A percentile compares a stretch with the other conserved stretches of the same genome.
Conservation (phyloP, 1,140 invertebrate genomes). For the Whitmania pigra region DNA sequence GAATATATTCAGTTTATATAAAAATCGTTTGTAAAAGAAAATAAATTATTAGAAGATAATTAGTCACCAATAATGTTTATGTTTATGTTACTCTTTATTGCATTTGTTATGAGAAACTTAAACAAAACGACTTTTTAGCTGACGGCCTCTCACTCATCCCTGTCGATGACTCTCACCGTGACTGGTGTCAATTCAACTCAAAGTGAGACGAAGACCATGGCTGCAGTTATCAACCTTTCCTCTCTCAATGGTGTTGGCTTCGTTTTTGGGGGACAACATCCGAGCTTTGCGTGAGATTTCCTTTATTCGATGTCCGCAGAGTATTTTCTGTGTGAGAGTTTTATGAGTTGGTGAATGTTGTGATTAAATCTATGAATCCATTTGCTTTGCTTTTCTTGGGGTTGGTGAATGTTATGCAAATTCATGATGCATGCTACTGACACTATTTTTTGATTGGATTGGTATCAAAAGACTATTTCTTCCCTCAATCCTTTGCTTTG, state of each 20-base stretch:
- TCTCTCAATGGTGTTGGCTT: neutral
- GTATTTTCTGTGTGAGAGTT: neutral
- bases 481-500: neutral
- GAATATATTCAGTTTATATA: neutral
- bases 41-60: no score
- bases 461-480: neutral
- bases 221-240: constrained; percentile 9
- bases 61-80: no score
- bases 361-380: no score
- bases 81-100: no score
- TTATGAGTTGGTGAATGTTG: neutral
- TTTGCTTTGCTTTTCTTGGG: no score
- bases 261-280: constrained; percentile 23
- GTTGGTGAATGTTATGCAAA: neutral
- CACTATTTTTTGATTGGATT: neutral
- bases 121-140: neutral
- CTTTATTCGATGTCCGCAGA: neutral
- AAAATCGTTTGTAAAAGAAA: neutral
- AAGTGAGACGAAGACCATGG: neutral
- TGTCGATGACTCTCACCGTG: constrained; percentile 9
- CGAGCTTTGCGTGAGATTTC: constrained; percentile 2
- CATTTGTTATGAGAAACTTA: no score
- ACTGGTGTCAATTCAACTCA: constrained; percentile 10
- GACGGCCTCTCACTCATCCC: constrained; percentile 10
- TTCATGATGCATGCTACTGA: neutral